Percentiles rank a stretch among this genome's conserved stretches.
Conservation (phyloP, 1,140 invertebrate species). For the Tetragonula clypearis region DNA sequence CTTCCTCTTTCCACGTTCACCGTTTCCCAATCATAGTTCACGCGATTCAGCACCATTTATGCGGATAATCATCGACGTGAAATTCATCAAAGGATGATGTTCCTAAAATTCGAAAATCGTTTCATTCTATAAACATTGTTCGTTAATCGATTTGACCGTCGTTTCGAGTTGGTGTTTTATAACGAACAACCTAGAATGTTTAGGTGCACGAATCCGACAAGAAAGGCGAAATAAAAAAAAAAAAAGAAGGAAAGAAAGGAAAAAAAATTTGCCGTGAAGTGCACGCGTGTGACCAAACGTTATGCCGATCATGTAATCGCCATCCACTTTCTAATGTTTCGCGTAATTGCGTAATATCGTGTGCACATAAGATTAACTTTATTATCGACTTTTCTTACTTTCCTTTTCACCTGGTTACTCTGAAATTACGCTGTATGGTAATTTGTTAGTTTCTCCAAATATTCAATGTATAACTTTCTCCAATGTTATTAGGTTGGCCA, state of each 20-base stretch:
- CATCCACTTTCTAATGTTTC: slow-evolving; percentile 49
- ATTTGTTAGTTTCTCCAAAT: neutral
- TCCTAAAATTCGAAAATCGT: neutral
- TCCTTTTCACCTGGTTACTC: neutral
- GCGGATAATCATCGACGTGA: neutral
- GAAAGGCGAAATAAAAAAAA: neutral
- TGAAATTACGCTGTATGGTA: neutral
- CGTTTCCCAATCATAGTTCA: neutral
- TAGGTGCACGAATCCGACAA: neutral
- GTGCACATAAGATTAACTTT: slow-evolving; percentile 38
- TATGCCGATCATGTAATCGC: slow-evolving; percentile 47
- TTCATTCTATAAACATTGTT: neutral
- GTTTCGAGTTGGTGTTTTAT: neutral
- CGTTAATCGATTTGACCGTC: neutral
- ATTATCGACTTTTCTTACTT: neutral
- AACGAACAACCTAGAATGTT: neutral
- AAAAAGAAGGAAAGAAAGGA: neutral
- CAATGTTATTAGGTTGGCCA: no score
- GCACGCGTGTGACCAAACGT: slow-evolving; percentile 16
- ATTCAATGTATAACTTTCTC: no score
- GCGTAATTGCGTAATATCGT: slow-evolving; percentile 19
- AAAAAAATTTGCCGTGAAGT: slow-evolving; percentile 20
- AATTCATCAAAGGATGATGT: neutral
- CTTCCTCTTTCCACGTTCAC: neutral
- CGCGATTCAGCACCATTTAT: neutral